Percentiles rank a stretch among this genome's conserved stretches.
These are phyloP conservation scores for Thaumetopoea pityocampa DNA, from an alignment of 1,140 invertebrate species.

Conservation along the genomic window DNA sequence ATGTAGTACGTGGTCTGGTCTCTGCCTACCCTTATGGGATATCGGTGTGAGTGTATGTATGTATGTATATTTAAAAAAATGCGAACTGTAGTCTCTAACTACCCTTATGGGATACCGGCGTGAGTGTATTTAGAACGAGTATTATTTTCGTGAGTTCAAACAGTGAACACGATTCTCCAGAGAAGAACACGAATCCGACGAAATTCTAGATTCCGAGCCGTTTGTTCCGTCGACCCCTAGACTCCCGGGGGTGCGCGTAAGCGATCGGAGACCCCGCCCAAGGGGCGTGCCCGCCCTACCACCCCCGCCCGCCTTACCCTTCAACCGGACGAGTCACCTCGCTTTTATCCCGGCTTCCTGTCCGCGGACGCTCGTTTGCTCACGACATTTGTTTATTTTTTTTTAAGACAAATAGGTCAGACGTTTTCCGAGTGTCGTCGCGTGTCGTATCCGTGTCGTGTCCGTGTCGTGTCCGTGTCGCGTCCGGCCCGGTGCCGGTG, in stretches of 20 bases:
- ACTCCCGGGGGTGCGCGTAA: conserved; percentile 42
- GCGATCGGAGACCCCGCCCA: conserved; percentile 45
- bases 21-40: too few species aligned
- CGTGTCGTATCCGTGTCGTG: conserved; percentile 35
- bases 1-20: too few species aligned
- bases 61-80: too few species aligned
- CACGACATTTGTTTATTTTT: conserved; percentile 71
- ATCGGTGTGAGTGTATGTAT: too few species aligned
- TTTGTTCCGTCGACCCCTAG: too few species aligned
- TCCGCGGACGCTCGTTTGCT: conserved; percentile 62
- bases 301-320: conserved; percentile 33
- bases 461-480: conserved; percentile 13
- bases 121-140: too few species aligned
- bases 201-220: too few species aligned
- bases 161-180: too few species aligned
- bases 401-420: conserved; percentile 51
- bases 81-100: too few species aligned
- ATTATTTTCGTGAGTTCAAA: too few species aligned
- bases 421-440: conserved; percentile 48
- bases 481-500: conserved; percentile 27
- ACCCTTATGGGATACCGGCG: too few species aligned
- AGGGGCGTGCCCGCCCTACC: conserved; percentile 41
- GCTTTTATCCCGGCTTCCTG: conserved; percentile 70
- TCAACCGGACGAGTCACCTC: conserved; percentile 60
- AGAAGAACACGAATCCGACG: too few species aligned